Evolutionary conservation across 2,113 vertebrate genomes (phyloP).

Genomic region (Phyllostomus hastatus): DNA sequence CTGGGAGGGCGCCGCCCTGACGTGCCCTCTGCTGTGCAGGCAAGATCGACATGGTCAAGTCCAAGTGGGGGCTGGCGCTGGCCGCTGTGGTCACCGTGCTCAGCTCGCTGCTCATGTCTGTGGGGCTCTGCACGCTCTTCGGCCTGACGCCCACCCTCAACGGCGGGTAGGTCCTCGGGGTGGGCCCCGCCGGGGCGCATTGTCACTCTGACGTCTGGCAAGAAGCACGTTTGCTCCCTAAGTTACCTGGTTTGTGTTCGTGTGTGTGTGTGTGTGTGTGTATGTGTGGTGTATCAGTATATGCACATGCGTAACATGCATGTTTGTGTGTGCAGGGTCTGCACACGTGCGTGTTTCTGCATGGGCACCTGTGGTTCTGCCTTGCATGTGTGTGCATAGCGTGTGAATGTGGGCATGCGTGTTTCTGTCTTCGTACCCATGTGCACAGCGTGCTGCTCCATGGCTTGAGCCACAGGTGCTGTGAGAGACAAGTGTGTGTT

Average conservation of each 20-base stretch:
- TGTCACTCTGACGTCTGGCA: neutral
- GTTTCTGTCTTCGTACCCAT: neutral
- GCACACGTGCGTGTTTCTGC: neutral
- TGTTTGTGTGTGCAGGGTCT: rapidly evolving
- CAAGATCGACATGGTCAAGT: constrained; percentile 99
- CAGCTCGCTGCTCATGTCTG: constrained; percentile 98
- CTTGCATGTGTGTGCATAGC: neutral
- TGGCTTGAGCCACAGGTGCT: neutral
- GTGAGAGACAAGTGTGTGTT: neutral
- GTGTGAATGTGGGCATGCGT: neutral
- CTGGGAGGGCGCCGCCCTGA: neutral
- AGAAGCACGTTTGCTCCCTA: neutral
- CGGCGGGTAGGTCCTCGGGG: constrained; percentile 88
- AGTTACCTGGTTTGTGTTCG: neutral
- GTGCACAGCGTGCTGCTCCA: neutral
- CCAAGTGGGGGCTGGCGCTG: constrained; percentile 97
- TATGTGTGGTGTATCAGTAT: neutral
- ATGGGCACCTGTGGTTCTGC: neutral
- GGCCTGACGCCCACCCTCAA: constrained; percentile 97
- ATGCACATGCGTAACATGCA: neutral
- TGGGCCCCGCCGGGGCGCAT: neutral
- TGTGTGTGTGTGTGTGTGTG: neutral
- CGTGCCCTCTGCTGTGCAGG: constrained; percentile 79
- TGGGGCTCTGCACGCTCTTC: constrained; percentile 96
- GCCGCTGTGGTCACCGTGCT: constrained; percentile 97